phyloP scores from a whole-genome alignment of 2,888 invertebrate genomes.

The Mycogona germanica region DNA sequence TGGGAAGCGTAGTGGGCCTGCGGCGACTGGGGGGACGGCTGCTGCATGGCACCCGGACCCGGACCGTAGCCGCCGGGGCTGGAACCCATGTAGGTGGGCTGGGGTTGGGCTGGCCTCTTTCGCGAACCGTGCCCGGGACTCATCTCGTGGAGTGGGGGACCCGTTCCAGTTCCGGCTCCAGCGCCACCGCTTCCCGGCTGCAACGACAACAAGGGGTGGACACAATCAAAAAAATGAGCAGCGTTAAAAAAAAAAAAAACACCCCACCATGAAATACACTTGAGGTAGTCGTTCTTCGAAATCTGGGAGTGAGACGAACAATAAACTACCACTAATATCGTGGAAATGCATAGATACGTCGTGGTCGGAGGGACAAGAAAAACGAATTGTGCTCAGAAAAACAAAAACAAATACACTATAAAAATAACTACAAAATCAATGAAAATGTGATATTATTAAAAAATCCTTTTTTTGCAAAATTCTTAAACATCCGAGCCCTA shows the following conservation, averaged over 20 bases:
- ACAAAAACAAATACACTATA: too few species aligned
- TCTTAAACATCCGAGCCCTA: too few species aligned
- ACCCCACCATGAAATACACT: background rate
- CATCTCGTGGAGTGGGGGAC: conserved; percentile 14
- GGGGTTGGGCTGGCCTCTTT: conserved; percentile 16
- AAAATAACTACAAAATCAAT: too few species aligned
- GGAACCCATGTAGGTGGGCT: conserved; percentile 10
- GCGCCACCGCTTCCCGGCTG: conserved; percentile 3
- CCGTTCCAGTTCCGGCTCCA: background rate
- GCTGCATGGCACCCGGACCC: background rate
- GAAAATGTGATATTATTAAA: too few species aligned
- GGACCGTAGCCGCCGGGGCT: conserved; percentile 4
- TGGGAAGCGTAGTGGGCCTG: conserved; percentile 4
- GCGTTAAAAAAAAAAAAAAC: background rate
- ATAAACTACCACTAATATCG: background rate
- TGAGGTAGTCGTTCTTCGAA: too few species aligned
- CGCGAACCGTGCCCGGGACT: background rate
- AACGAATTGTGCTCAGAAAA: too few species aligned
- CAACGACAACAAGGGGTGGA: background rate
- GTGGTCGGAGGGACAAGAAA: too few species aligned
- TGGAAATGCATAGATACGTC: background rate
- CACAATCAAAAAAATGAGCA: background rate
- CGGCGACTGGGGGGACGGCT: conserved; percentile 4
- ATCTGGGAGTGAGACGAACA: background rate
- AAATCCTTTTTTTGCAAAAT: too few species aligned